Percentiles rank a stretch among this genome's conserved stretches.
Evolutionary conservation across 2,888 invertebrate species (phyloP).

Genomic region (Andrena bucephala): DNA sequence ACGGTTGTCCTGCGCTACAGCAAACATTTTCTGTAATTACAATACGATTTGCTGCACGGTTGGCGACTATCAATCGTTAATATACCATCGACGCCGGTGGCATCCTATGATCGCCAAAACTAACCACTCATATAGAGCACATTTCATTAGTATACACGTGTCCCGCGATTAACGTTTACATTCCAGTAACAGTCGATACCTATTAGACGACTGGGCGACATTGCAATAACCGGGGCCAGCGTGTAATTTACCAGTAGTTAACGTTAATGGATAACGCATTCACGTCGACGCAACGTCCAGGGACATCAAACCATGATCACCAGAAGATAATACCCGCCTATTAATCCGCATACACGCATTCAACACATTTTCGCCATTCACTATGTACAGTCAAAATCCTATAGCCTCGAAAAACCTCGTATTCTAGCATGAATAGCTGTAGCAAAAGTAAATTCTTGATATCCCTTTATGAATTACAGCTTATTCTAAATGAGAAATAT

Average conservation of each 20-base stretch:
- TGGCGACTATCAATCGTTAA: slow-evolving; percentile 25
- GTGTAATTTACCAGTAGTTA: slow-evolving; percentile 58
- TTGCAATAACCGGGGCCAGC: slow-evolving; percentile 50
- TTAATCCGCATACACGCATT: background rate
- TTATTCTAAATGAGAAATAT: too few relatives aligned
- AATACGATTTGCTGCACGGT: slow-evolving; percentile 15
- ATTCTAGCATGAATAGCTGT: too few relatives aligned
- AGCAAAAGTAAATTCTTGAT: too few relatives aligned
- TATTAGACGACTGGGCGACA: slow-evolving; percentile 52
- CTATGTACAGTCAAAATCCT: background rate
- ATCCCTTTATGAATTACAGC: too few relatives aligned
- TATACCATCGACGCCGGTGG: slow-evolving; percentile 1
- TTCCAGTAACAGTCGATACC: slow-evolving; percentile 61
- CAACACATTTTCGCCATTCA: background rate
- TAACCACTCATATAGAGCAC: slow-evolving; percentile 38
- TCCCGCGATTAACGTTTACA: slow-evolving; percentile 53
- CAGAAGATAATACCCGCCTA: background rate
- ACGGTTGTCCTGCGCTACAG: background rate
- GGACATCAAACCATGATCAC: slow-evolving; percentile 22
- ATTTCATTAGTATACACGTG: slow-evolving; percentile 51
- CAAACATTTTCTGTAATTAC: slow-evolving; percentile 46
- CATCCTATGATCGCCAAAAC: slow-evolving; percentile 28
- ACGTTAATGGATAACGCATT: slow-evolving; percentile 43
- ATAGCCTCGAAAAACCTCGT: background rate
- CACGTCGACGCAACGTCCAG: slow-evolving; percentile 27